phyloP scores from a whole-genome alignment of 2,888 invertebrate genomes.

The Caenorhabditis uteleia region DNA sequence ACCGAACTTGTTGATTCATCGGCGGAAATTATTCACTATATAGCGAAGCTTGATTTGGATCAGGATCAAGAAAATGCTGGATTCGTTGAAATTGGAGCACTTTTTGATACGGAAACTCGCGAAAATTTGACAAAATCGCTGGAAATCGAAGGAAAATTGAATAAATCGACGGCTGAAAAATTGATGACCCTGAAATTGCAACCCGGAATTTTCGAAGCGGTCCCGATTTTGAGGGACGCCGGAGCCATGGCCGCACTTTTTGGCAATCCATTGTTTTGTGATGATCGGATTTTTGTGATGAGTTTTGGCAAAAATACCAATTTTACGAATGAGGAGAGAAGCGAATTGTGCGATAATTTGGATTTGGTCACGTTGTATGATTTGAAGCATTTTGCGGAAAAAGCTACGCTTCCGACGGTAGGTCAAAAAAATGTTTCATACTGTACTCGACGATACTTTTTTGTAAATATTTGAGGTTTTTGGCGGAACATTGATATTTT shows the following conservation, averaged over 20 bases:
- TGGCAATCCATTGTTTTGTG: constrained; percentile 37
- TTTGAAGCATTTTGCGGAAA: constrained; percentile 6
- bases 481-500: too few species aligned
- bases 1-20: constrained; percentile 29
- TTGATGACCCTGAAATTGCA: neutral
- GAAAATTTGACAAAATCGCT: neutral
- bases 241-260: constrained; percentile 8
- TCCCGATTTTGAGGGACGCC: constrained; percentile 1
- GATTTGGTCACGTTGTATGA: constrained; percentile 10
- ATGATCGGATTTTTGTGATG: constrained; percentile 19
- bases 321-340: constrained; percentile 11
- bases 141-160: neutral
- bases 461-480: neutral
- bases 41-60: constrained; percentile 27
- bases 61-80: neutral
- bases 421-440: neutral
- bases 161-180: neutral
- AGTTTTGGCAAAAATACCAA: constrained; percentile 13
- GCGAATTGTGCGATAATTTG: constrained; percentile 25
- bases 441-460: neutral
- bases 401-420: constrained; percentile 18
- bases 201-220: constrained; percentile 1
- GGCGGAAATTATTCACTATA: constrained; percentile 41
- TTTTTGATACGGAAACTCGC: neutral
- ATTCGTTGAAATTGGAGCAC: neutral